These are phyloP conservation scores for Gallinago stenura DNA, from an alignment of 2,797 vertebrate genomes.

Conservation along the genomic window DNA sequence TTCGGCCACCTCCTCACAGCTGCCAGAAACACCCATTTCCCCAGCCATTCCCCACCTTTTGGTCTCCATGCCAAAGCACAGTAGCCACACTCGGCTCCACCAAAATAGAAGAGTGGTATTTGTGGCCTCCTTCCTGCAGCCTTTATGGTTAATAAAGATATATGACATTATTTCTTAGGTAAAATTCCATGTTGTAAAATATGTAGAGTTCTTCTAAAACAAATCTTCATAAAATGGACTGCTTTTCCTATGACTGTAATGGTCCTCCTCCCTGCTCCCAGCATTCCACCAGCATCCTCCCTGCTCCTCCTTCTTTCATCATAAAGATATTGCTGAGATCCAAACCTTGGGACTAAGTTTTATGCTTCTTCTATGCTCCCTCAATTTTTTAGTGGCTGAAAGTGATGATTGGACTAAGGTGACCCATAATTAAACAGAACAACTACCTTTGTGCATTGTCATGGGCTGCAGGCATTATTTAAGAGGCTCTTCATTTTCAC, in stretches of 20 bases:
- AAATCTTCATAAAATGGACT: neutral
- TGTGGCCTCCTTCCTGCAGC: neutral
- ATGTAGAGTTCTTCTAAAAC: rapidly evolving
- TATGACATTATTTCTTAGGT: neutral
- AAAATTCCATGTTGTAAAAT: neutral
- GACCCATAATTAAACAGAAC: neutral
- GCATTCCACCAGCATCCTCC: neutral
- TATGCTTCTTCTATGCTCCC: neutral
- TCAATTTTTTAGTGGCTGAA: neutral
- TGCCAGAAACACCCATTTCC: neutral
- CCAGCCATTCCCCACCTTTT: neutral
- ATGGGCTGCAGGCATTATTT: neutral
- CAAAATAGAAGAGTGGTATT: neutral
- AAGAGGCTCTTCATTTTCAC: neutral
- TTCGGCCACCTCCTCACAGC: neutral
- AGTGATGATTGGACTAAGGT: neutral
- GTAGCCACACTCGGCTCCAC: neutral
- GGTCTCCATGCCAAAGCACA: neutral
- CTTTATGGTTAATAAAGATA: neutral
- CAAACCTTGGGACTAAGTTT: neutral
- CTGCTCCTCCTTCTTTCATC: neutral
- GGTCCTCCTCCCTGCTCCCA: neutral
- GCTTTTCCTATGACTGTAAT: neutral
- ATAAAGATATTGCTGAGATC: neutral
- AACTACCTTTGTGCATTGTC: neutral